Base-by-base conservation (phyloP, 2,113 vertebrate species). In the Ariopsis seemanni region DNA sequence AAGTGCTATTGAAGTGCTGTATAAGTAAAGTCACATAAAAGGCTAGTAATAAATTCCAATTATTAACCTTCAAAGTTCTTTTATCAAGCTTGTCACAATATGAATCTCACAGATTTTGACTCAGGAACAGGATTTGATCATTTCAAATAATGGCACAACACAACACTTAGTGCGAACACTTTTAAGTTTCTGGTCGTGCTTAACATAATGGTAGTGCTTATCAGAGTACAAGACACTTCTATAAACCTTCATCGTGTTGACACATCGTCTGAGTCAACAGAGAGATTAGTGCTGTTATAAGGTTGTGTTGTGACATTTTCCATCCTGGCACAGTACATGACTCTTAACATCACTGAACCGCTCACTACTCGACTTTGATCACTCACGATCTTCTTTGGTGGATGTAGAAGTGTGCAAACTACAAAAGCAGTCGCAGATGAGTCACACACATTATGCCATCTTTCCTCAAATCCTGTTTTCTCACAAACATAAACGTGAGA, bases 51-150 rank as follows among this genome's bases (percentile, higher is more conserved):
- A 22, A 50, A 11, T 74, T 22, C 7, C 78, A 71, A 34, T 77
- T 89, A 71, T 62, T 62, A 84, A 20, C 55, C 34, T 57, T 74
- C 55, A 34, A 82, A 67, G 5, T 27, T 71, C 42, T 71, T 74
- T 52, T 77, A 53, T n/a, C 22, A 77, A 25, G 74, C 48, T 77
- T 53, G 48, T 77, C 74, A 14, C 42, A 55, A 34, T 80, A 55
- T 69, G 11, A 22, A 22, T 30, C 42, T 65, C 14, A 22, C n/a
- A 4, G 17, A 62, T 20, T 55, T 25, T 55, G 58, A 86, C 48
- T 30, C 11, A 25, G 34, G 17, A 57, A 34, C 5, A 63, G 85
- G 30, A 79, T 53, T 53, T 1, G 7, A 85, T 62, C n/a, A 58
- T 52, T 42, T 42, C 42, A 42, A 4, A 42, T 42, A 42, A 42